Conservation (phyloP, 2,888 invertebrate genomes). For the Hyalella azteca region DNA sequence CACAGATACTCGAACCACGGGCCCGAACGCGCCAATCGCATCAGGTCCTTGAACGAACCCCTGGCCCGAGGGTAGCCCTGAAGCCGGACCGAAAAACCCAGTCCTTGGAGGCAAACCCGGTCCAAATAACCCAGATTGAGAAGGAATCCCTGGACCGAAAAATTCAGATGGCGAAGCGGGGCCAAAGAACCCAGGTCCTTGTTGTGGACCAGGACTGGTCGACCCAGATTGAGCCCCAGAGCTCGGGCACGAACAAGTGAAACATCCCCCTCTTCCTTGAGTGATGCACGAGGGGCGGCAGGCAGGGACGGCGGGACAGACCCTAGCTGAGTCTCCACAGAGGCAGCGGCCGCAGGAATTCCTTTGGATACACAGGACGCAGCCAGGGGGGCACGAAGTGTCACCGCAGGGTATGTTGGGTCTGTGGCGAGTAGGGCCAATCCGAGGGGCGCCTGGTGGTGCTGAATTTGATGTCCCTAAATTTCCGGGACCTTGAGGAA, state of each 20-base stretch:
- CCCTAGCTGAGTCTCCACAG: constrained; percentile 41
- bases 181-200: not conserved
- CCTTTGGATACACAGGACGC: constrained; percentile 41
- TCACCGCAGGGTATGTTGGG: constrained; percentile 26
- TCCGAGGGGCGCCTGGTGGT: not conserved
- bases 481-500: too few relatives aligned
- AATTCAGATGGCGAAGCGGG: not conserved
- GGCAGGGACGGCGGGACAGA: constrained; percentile 20
- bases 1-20: not conserved
- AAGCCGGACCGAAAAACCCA: not conserved
- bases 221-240: not conserved
- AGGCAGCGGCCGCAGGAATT: constrained; percentile 44
- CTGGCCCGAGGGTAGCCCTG: not conserved
- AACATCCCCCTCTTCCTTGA: not conserved
- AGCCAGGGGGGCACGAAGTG: constrained; percentile 10
- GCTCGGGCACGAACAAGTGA: constrained; percentile 7
- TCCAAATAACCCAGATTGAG: not conserved
- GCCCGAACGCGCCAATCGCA: not conserved
- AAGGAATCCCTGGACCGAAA: not conserved
- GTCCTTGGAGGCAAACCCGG: not conserved
- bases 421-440: not conserved
- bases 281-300: constrained; percentile 12
- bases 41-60: not conserved
- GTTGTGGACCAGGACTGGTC: not conserved
- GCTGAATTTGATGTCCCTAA: too few relatives aligned